phyloP scores from a whole-genome alignment of 2,888 invertebrate species.

The Eupithecia pulchellata region DNA sequence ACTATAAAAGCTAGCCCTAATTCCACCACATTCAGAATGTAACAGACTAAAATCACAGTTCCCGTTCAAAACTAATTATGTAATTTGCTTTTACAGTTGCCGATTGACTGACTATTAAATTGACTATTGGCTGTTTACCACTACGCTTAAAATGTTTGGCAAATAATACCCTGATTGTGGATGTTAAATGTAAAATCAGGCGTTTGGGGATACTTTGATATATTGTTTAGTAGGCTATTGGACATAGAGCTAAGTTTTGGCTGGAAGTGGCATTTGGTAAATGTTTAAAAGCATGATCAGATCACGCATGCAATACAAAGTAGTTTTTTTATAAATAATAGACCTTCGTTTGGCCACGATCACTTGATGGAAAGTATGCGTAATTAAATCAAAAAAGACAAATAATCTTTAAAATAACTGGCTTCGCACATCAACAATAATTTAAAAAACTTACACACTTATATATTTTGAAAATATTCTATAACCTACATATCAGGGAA shows the following conservation, averaged over 20 bases:
- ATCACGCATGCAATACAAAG: no score
- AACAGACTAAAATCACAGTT: slow-evolving; percentile 2
- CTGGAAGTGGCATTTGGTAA: background rate
- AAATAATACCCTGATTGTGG: slow-evolving; percentile 20
- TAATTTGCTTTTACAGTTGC: background rate
- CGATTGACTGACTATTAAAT: slow-evolving; percentile 4
- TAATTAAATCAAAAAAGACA: no score
- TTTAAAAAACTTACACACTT: no score
- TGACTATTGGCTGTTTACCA: background rate
- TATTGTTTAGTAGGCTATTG: slow-evolving; percentile 2
- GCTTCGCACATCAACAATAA: no score
- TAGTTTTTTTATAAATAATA: no score
- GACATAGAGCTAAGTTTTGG: background rate
- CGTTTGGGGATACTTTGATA: slow-evolving; percentile 17
- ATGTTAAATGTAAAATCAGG: slow-evolving; percentile 11
- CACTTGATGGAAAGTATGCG: no score
- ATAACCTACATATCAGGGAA: no score
- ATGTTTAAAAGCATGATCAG: background rate
- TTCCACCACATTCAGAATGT: background rate
- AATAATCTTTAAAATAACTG: no score
- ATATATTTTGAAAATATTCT: no score
- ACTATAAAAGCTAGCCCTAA: background rate
- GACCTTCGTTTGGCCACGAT: no score
- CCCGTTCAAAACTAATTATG: background rate
- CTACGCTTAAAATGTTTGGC: slow-evolving; percentile 19